These are phyloP conservation scores for Acipenser transmontanus DNA, from an alignment of 2,797 vertebrate species.

Conservation along the genomic window DNA sequence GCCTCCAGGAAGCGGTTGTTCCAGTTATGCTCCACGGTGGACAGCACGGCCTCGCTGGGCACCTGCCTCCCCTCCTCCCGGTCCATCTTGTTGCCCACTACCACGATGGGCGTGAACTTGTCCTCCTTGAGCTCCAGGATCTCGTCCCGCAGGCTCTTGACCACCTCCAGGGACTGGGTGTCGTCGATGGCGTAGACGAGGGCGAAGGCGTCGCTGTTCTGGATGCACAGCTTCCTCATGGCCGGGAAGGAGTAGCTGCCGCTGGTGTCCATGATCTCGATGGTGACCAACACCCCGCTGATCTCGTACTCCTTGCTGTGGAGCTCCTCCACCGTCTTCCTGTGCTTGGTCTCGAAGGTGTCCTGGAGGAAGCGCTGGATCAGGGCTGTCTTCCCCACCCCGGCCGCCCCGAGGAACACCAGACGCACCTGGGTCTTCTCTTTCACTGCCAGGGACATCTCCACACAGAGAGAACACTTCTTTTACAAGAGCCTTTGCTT, in stretches of 20 bases:
- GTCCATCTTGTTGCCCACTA: conserved; percentile 85
- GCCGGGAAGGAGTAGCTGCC: conserved; percentile 90
- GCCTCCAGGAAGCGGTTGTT: conserved; percentile 79
- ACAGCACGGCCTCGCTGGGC: conserved; percentile 59
- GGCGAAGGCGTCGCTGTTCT: conserved; percentile 79
- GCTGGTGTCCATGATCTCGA: conserved; percentile 86
- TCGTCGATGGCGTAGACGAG: conserved; percentile 80
- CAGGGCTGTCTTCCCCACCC: conserved; percentile 81
- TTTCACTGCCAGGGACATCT: conserved; percentile 67
- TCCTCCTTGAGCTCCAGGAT: conserved; percentile 85
- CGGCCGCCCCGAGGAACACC: conserved; percentile 81
- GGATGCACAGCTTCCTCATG: conserved; percentile 86
- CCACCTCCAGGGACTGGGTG: conserved; percentile 70
- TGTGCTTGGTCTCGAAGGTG: conserved; percentile 80
- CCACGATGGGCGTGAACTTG: conserved; percentile 76
- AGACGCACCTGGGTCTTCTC: conserved; percentile 79
- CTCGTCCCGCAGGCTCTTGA: conserved; percentile 77
- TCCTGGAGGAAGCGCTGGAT: conserved; percentile 81
- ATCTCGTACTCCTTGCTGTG: conserved; percentile 81
- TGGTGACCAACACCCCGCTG: conserved; percentile 66
- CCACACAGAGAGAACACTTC: neutral
- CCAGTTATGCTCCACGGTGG: conserved; percentile 82
- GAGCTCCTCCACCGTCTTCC: conserved; percentile 79
- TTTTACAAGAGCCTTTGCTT: neutral
- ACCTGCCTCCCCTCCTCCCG: conserved; percentile 53